Base-by-base conservation (phyloP, 2,797 vertebrate species). In the Epinephelus coioides region DNA sequence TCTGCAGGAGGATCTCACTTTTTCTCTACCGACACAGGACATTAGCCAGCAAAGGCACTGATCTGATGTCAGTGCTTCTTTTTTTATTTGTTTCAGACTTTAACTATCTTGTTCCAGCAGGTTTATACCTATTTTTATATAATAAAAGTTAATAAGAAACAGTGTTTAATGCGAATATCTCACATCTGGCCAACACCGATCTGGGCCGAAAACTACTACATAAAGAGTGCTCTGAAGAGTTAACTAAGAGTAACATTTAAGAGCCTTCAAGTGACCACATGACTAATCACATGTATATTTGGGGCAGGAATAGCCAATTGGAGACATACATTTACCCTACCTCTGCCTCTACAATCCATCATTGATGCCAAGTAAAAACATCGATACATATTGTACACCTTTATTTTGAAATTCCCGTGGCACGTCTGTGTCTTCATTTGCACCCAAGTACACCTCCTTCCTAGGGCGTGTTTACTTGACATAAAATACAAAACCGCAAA, bases 1-100 rank as follows among this genome's bases (percentile, higher is more conserved):
- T n/a, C 65, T 40, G 55, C 61, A 60, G 74, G 68, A 64, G 51
- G 44, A 62, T 51, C 47, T 11, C 38, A 55, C 38, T 18, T 19
- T 44, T 55, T 61, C 51, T 70, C 54, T 15, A 18, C 40, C 4
- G 2, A 68, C 46, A 63, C 44, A 21, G 59, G 56, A 21, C 49
- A 50, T 6, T 0, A 9, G 15, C 46, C 30, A 19, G 49, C 23
- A 71, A 18, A 66, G 34, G 23, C 6, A 51, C 44, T 60, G 70
- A 78, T 60, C 34, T 7, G 9, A 46, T 15, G 25, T 54, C 1
- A 44, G 19, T 18, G 40, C 6, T 63, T 7, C 9, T 51, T 69
- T 46, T 61, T 61, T 18, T 40, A 4, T 18, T 40, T 40, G 27
- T 53, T 38, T 40, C 43, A 56, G 27, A 55, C 27, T 64, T 51